These are phyloP conservation scores for Dorcus hopei DNA, from an alignment of 2,888 invertebrate species.

Conservation along the genomic window DNA sequence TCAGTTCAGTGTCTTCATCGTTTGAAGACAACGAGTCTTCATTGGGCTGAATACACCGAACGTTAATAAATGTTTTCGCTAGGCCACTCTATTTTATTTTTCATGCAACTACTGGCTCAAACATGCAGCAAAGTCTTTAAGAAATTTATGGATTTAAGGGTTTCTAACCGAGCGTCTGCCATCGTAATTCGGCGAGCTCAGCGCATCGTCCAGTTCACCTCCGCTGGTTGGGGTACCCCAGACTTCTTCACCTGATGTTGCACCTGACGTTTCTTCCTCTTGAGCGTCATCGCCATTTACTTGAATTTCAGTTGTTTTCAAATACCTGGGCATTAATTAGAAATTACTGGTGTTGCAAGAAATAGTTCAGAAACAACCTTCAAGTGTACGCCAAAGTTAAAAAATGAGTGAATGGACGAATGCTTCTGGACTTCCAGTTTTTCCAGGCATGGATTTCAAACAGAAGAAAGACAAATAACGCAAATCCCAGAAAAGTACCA, in stretches of 20 bases:
- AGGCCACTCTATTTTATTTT: no score
- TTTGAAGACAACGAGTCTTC: slow-evolving; percentile 56
- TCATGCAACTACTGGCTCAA: no score
- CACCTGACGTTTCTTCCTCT: slow-evolving; percentile 82
- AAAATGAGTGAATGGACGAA: no score
- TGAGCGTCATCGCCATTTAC: slow-evolving; percentile 51
- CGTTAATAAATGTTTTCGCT: no score
- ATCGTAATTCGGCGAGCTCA: slow-evolving; percentile 62
- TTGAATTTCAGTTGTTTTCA: slow-evolving; percentile 54
- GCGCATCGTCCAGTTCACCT: slow-evolving; percentile 71
- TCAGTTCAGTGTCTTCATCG: slow-evolving; percentile 71
- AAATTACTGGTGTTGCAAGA: not conserved
- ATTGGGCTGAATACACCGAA: slow-evolving; percentile 32
- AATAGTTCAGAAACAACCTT: no score
- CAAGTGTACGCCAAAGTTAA: no score
- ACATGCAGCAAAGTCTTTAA: no score
- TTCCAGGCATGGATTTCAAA: no score
- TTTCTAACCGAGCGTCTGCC: slow-evolving; percentile 52
- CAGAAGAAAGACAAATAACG: no score
- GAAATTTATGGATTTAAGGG: not conserved
- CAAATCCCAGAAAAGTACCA: no score
- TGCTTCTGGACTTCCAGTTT: no score
- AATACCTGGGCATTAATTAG: slow-evolving; percentile 50
- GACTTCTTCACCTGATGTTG: slow-evolving; percentile 80
- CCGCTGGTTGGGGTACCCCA: slow-evolving; percentile 89